Conservation (phyloP, 2,888 invertebrate genomes). For the Drosophila nr. perissopoda region DNA sequence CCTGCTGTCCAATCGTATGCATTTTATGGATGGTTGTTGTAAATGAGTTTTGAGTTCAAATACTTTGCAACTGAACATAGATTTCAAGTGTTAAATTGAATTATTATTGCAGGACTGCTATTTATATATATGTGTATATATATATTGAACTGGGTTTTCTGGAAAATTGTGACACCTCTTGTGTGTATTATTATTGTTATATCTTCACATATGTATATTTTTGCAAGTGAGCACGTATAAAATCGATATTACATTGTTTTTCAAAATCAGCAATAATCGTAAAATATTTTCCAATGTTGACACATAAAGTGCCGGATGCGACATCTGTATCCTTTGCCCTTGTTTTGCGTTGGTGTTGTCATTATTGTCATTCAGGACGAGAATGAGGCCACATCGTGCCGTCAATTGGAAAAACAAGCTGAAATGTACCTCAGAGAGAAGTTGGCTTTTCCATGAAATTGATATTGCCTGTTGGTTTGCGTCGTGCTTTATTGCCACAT, state of each 20-base stretch:
- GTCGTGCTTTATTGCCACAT: conserved; percentile 66
- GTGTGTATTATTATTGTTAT: background rate
- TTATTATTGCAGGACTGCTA: background rate
- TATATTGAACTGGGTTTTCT: background rate
- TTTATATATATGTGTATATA: background rate
- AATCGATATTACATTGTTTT: conserved; percentile 39
- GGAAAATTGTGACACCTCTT: background rate
- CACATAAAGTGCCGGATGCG: conserved; percentile 47
- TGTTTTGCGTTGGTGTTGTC: background rate
- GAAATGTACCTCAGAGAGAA: conserved; percentile 12
- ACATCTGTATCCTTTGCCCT: conserved; percentile 8
- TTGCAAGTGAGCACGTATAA: conserved; percentile 11
- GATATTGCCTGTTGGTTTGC: conserved; percentile 25
- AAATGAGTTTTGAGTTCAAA: background rate
- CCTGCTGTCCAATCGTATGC: background rate
- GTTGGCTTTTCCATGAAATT: conserved; percentile 21
- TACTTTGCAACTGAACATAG: background rate
- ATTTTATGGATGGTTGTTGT: background rate
- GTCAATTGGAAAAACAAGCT: conserved; percentile 16
- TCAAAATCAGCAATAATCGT: conserved; percentile 51
- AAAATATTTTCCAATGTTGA: conserved; percentile 39
- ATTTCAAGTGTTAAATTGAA: background rate
- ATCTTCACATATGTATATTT: conserved; percentile 1
- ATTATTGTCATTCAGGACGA: background rate
- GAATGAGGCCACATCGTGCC: conserved; percentile 13